phyloP scores from a whole-genome alignment of 37 sponge, comb jelly and placozoan genomes.

The Theonella swinhoei region DNA sequence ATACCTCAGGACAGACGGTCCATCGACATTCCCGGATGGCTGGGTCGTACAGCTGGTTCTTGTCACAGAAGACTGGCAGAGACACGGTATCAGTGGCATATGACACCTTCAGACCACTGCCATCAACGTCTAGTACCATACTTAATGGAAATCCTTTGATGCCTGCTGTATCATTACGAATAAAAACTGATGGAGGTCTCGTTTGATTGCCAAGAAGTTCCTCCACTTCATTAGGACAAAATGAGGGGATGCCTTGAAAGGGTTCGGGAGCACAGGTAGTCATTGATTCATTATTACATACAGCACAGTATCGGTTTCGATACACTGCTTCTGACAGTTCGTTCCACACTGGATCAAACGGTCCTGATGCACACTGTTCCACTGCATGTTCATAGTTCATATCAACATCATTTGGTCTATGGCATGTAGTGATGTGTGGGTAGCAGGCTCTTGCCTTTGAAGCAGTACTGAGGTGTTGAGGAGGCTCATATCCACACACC shows the following conservation, averaged over 20 bases:
- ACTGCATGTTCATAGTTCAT: neutral
- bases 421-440: neutral
- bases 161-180: neutral
- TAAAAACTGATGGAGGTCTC: neutral
- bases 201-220: neutral
- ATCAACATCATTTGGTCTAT: neutral
- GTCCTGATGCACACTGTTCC: neutral
- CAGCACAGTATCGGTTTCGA: slow-evolving; percentile 22
- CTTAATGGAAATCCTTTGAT: slow-evolving; percentile 13
- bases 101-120: slow-evolving; percentile 3
- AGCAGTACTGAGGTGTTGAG: neutral
- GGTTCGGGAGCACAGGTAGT: neutral
- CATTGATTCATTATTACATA: slow-evolving; percentile 10
- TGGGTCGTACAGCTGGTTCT: neutral
- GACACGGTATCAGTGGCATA: neutral
- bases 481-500: neutral
- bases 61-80: neutral
- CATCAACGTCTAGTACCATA: slow-evolving; percentile 3
- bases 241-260: too few relatives aligned
- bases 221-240: neutral
- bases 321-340: neutral
- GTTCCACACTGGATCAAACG: neutral
- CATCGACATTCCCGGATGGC: neutral
- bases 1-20: slow-evolving; percentile 10
- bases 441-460: neutral